Base-by-base conservation (phyloP, 53 echinoderm and acorn worm species). In the Stichopus horrens region DNA sequence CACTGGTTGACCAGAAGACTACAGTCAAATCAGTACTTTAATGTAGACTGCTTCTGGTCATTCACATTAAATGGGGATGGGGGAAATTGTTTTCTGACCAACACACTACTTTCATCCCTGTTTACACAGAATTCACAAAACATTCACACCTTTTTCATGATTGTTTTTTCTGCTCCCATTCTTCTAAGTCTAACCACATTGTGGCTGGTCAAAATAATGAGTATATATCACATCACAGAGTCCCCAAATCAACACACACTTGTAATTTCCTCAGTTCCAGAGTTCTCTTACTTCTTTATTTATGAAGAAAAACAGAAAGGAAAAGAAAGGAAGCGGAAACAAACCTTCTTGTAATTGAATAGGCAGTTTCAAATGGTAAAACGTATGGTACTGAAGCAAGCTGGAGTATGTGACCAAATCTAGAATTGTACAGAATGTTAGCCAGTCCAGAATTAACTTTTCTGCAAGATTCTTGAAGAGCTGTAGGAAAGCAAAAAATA, bases 351-450 rank as follows among this genome's bases (percentile, higher is more conserved):
- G 95, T 93, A 54, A 95, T 85, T 54, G 89, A 84, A 51, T 89
- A 88, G 0, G 94, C 94, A 9, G 95, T 94, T 92, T 95, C 95
- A 52, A 97, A 66, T 52, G 98, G 95, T 23, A 97, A 91, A 83
- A 95, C 94, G 65, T 91, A 95, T 5, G 98, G 98, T 57, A 97
- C 90, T 9, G 95, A 88, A 23, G 92, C 90, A 20, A 94, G 58
- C 16, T 94, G 93, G 53, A 95, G 79, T 22, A 91, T 88, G 20
- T 90, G 74, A 5, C 92, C 92, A 21, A 92, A n/a, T 23, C 89
- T 92, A 75, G 88, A 90, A 23, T 94, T 94, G 87, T 89, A 92
- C 57, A 97, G 90, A 74, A 93, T 93, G 73, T 91, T 93, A 55
- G 94, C 88, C 6, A 94, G 81, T 55, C 94, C 92, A 51, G 92